Evolutionary conservation across 92 coral and sea anemone genomes (phyloP).

Genomic region (Actinostola sp.): DNA sequence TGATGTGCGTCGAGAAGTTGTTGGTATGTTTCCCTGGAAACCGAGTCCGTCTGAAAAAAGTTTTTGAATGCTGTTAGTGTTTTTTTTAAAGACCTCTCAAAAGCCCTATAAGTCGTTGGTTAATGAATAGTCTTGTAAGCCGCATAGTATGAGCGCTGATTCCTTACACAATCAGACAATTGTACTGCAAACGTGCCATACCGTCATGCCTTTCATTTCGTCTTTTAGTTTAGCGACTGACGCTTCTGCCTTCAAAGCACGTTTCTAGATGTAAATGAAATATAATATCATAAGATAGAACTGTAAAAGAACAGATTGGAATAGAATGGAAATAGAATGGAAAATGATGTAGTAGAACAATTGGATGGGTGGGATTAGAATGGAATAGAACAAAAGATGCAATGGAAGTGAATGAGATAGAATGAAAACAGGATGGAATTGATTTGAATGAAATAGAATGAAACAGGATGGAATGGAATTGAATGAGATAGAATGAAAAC

Average conservation of each 20-base stretch:
- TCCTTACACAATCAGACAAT: background rate
- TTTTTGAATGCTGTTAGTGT: background rate
- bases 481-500: too few relatives aligned
- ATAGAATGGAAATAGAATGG: background rate
- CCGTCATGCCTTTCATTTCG: slow-evolving; percentile 72
- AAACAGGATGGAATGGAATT: too few relatives aligned
- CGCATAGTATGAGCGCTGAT: too few relatives aligned
- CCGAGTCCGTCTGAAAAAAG: slow-evolving; percentile 75
- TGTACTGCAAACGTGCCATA: background rate
- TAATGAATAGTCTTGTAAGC: too few relatives aligned
- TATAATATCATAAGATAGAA: background rate
- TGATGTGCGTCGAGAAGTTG: slow-evolving; percentile 83
- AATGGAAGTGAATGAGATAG: too few relatives aligned
- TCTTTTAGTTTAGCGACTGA: slow-evolving; percentile 76
- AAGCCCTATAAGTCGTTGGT: too few relatives aligned
- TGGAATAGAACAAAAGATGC: too few relatives aligned
- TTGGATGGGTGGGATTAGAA: too few relatives aligned
- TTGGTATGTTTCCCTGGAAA: slow-evolving; percentile 84
- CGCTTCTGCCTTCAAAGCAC: slow-evolving; percentile 92
- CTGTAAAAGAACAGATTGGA: background rate
- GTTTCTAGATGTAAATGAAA: slow-evolving; percentile 53
- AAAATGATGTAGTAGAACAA: too few relatives aligned
- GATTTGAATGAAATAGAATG: too few relatives aligned
- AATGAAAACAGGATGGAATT: too few relatives aligned
- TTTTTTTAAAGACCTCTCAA: background rate